phyloP scores from a whole-genome alignment of 2,113 vertebrate genomes.

The Eulacestoma nigropectus region DNA sequence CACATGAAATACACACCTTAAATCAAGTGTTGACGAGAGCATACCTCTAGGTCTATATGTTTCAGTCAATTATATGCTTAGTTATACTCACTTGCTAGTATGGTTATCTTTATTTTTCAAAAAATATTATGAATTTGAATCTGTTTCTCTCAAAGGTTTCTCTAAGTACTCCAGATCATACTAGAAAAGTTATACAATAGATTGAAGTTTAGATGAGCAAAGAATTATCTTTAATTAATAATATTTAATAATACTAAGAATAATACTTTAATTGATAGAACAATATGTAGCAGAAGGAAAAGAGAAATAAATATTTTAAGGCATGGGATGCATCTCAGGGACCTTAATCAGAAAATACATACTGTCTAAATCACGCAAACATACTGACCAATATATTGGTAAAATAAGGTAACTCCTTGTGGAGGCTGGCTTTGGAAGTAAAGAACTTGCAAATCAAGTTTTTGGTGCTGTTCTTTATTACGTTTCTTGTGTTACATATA shows the following conservation, averaged over 20 bases:
- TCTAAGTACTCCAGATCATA: not conserved
- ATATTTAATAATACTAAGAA: not conserved
- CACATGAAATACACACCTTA: not conserved
- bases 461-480: not conserved
- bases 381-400: not conserved
- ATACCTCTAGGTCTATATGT: not conserved
- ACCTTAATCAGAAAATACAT: not conserved
- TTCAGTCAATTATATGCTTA: not conserved
- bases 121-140: not conserved
- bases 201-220: not conserved
- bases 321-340: not conserved
- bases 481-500: accelerated
- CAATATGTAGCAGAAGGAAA: not conserved
- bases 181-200: not conserved
- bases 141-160: not conserved
- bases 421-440: not conserved
- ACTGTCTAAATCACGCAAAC: not conserved
- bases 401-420: not conserved
- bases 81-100: not conserved
- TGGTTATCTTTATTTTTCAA: not conserved
- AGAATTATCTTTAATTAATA: not conserved
- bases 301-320: not conserved
- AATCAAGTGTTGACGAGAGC: not conserved
- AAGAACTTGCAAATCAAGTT: not conserved
- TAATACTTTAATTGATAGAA: not conserved